A percentile compares a stretch with the other conserved stretches of the same genome.
These are phyloP conservation scores for Lithophane ornitopus DNA, from an alignment of 2,888 invertebrate genomes.

Conservation along the genomic window DNA sequence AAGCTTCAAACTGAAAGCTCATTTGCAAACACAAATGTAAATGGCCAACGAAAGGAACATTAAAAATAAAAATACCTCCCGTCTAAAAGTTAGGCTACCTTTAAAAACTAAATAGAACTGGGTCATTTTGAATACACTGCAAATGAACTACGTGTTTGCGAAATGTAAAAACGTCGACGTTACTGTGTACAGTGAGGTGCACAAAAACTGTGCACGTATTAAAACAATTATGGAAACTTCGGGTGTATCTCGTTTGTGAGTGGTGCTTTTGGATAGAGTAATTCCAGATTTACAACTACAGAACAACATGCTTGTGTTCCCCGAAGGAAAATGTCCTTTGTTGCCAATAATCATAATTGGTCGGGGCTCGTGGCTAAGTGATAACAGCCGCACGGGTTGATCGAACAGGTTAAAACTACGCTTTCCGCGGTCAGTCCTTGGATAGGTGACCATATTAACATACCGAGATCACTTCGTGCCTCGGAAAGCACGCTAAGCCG, in stretches of 20 bases:
- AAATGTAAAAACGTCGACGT: slow-evolving; percentile 65
- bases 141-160: slow-evolving; percentile 74
- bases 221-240: slow-evolving; percentile 58
- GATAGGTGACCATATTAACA: too few relatives aligned
- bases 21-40: slow-evolving; percentile 59
- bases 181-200: slow-evolving; percentile 49
- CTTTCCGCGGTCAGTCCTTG: too few relatives aligned
- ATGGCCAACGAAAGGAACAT: slow-evolving; percentile 46
- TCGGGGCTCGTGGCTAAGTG: too few relatives aligned
- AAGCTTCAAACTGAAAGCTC: slow-evolving; percentile 35
- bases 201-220: slow-evolving; percentile 57
- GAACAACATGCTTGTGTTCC: not conserved
- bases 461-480: too few relatives aligned
- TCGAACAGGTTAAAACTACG: too few relatives aligned
- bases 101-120: slow-evolving; percentile 72
- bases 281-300: not conserved
- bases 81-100: slow-evolving; percentile 58
- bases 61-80: slow-evolving; percentile 53
- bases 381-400: too few relatives aligned
- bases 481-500: too few relatives aligned
- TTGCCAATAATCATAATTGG: too few relatives aligned
- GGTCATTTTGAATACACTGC: slow-evolving; percentile 74
- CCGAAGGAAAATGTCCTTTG: not conserved
- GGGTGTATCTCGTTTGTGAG: slow-evolving; percentile 38
- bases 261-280: slow-evolving; percentile 26